Evolutionary conservation across 2,797 vertebrate genomes (phyloP).

Genomic region (Microhierax caerulescens): DNA sequence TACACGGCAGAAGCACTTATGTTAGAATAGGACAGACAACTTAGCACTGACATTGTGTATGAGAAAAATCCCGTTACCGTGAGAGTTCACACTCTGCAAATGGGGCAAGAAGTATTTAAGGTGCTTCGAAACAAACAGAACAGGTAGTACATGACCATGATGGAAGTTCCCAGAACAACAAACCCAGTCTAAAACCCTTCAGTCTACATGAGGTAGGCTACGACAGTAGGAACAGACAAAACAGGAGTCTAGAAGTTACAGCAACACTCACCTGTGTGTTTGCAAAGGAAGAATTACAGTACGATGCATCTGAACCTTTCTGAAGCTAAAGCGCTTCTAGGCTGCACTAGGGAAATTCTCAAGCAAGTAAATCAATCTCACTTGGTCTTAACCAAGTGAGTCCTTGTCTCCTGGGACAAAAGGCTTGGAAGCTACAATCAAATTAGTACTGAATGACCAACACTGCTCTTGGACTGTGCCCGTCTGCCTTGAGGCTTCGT

Average conservation of each 20-base stretch:
- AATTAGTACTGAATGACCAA: background rate
- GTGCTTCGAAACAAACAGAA: background rate
- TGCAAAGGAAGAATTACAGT: background rate
- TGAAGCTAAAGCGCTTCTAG: background rate
- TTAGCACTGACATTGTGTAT: background rate
- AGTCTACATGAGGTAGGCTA: background rate
- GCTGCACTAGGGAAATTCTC: background rate
- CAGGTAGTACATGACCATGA: too few relatives aligned
- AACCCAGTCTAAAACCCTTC: background rate
- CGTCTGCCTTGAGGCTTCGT: background rate
- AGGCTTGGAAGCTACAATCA: background rate
- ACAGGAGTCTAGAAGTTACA: background rate
- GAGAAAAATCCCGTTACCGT: background rate
- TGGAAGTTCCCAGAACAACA: background rate
- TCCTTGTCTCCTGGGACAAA: background rate
- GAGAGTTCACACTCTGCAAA: background rate
- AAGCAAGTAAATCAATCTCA: background rate
- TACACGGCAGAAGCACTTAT: background rate
- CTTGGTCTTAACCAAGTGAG: background rate
- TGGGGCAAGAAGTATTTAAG: background rate
- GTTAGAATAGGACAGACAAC: background rate
- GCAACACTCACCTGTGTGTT: background rate
- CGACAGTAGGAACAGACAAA: background rate
- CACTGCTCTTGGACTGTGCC: background rate
- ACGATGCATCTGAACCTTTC: background rate